Base-by-base conservation (phyloP, 1,140 invertebrate species). In the Sarcophaga peregrina region DNA sequence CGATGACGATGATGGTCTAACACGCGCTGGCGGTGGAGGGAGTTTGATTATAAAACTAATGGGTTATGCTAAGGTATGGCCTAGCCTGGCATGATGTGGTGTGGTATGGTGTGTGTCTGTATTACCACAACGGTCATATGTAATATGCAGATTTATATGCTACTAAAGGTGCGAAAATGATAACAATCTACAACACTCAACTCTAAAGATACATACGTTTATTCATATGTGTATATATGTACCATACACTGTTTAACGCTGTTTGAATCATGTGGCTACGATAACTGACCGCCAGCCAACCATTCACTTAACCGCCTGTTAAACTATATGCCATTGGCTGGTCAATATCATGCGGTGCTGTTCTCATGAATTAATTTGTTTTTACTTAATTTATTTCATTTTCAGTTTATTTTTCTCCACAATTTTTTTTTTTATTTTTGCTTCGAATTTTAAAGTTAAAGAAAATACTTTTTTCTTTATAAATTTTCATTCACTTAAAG, bases 151-250 rank as follows among this genome's bases (percentile, higher is more conserved):
- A 78, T 78, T 78, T 78, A 78, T 78, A 78, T 78, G 75, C 75
- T 78, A 78, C 75, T n/a, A 78, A 78, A 78, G 75, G 75, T 78
- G 75, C 75, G 75, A 78, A 78, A 78, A 78, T 78, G 75, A 78
- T 78, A 78, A 78, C 75, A 78, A 78, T 78, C 75, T 78, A 78
- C 75, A 78, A 78, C 75, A 50, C 75, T 76, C 75, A 52, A 78
- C 47, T 52, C 20, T 20, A 52, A 17, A 78, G 47, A 78, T 25
- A 78, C 47, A 78, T 9, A 50, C n/a, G 48, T 20, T 52, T 13
- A 52, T n/a, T 20, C 47, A 17, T n/a, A n/a, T n/a, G 15, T n/a
- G n/a, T n/a, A n/a, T n/a, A n/a, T n/a, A n/a, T 75, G 73, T 76
- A 48, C 15, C 46, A 46, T 15, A 47, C 13, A 7, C 54, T 76